Conservation (phyloP, 1,140 invertebrate species). For the Drosophila yakuba region DNA sequence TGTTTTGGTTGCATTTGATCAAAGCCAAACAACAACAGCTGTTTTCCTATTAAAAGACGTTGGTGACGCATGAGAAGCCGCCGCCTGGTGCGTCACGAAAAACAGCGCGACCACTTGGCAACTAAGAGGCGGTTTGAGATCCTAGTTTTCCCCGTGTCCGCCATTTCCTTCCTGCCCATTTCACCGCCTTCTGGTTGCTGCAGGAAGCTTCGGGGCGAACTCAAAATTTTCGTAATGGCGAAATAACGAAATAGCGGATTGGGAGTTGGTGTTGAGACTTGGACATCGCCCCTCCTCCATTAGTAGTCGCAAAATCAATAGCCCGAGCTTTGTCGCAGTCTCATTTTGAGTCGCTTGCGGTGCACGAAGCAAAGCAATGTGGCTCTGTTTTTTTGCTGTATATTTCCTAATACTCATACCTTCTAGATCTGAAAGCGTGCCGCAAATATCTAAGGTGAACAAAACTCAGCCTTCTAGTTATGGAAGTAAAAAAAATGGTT, state of each 20-base stretch:
- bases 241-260: constrained; percentile 26
- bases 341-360: constrained; percentile 11
- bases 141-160: not conserved
- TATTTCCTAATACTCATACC: constrained; percentile 1
- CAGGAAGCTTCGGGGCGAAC: constrained; percentile 14
- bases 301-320: constrained; percentile 39
- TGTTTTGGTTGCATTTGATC: constrained; percentile 5
- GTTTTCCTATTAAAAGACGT: constrained; percentile 9
- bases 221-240: constrained; percentile 48
- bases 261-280: not conserved
- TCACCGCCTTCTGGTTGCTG: constrained; percentile 1
- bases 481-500: too few species aligned
- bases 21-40: constrained; percentile 27
- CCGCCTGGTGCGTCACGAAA: constrained; percentile 22
- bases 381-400: constrained; percentile 14
- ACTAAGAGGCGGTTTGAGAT: constrained; percentile 5
- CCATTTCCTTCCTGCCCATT: constrained; percentile 6
- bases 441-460: constrained; percentile 17
- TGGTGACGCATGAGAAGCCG: constrained; percentile 44
- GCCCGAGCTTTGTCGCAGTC: constrained; percentile 21
- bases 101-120: constrained; percentile 19
- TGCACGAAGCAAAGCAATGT: constrained; percentile 7
- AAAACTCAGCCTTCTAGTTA: not conserved
- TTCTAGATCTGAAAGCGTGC: not conserved
- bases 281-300: not conserved